These are phyloP conservation scores for Oncopeltus fasciatus DNA, from an alignment of 1,140 invertebrate genomes.

Conservation along the genomic window DNA sequence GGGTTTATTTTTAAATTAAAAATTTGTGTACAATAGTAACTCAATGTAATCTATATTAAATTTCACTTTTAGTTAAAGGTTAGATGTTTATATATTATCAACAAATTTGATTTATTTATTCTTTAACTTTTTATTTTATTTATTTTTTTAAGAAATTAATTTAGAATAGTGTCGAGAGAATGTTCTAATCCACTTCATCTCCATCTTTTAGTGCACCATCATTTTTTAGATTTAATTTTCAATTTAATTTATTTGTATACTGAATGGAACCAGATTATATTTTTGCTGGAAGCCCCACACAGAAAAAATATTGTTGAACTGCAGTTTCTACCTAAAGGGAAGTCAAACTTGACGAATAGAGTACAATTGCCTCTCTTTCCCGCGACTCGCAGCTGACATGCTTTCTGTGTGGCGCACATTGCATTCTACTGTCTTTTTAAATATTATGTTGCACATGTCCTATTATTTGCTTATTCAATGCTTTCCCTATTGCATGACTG, in stretches of 20 bases:
- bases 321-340: not conserved
- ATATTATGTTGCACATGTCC: no score
- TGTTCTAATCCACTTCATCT: not conserved
- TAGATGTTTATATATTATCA: no score
- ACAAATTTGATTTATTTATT: no score
- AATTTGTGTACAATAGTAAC: no score
- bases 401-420: slow-evolving; percentile 13
- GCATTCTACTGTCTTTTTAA: no score
- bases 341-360: not conserved
- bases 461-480: no score
- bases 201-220: not conserved
- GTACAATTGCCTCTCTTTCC: not conserved
- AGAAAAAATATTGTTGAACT: slow-evolving; percentile 2
- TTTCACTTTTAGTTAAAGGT: no score
- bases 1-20: no score
- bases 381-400: slow-evolving; percentile 6
- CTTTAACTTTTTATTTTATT: no score
- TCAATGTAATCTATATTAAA: no score
- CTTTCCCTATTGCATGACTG: no score
- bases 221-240: not conserved
- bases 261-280: not conserved
- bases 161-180: not conserved
- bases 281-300: slow-evolving; percentile 6
- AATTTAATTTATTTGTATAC: not conserved
- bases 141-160: no score